Percentiles rank a stretch among this genome's conserved stretches.
Evolutionary conservation across 2,113 vertebrate genomes (phyloP).

Genomic region (Brachyhypopomus occidentalis): DNA sequence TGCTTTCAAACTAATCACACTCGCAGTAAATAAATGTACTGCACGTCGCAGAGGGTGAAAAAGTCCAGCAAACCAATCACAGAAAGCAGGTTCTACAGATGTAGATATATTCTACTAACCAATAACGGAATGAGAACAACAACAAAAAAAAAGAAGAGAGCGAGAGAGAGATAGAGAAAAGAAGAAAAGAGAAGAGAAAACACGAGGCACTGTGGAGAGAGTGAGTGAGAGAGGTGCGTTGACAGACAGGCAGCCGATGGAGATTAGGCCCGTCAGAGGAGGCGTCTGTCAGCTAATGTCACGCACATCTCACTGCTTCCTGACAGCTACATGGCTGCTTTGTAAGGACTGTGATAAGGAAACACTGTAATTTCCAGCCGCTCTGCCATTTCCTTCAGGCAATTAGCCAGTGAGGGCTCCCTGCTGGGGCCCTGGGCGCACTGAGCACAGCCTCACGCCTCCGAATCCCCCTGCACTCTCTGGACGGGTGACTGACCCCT

Average conservation of each 20-base stretch:
- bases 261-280: conserved; percentile 52
- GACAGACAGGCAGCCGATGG: conserved; percentile 45
- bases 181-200: conserved; percentile 38
- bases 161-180: conserved; percentile 16
- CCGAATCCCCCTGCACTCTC: conserved; percentile 6
- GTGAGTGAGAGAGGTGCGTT: conserved; percentile 14
- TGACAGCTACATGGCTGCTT: conserved; percentile 54
- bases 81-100: conserved; percentile 7
- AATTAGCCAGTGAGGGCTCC: conserved; percentile 42
- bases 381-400: conserved; percentile 40
- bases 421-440: conserved; percentile 17
- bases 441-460: conserved; percentile 6
- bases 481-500: not conserved
- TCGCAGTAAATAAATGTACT: too few relatives aligned
- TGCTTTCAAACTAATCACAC: too few relatives aligned
- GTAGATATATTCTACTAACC: conserved; percentile 14
- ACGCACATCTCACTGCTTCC: conserved; percentile 53
- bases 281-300: conserved; percentile 52
- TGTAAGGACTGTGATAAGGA: conserved; percentile 38
- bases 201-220: conserved; percentile 45
- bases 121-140: not conserved
- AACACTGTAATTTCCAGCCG: conserved; percentile 40
- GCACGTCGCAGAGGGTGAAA: not conserved
- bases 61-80: not conserved
- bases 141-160: conserved; percentile 29